Evolutionary conservation across 1,140 invertebrate genomes (phyloP), one percentile per base, ranked within the genome.

Genomic region (Diachasmimorpha longicaudata): DNA sequence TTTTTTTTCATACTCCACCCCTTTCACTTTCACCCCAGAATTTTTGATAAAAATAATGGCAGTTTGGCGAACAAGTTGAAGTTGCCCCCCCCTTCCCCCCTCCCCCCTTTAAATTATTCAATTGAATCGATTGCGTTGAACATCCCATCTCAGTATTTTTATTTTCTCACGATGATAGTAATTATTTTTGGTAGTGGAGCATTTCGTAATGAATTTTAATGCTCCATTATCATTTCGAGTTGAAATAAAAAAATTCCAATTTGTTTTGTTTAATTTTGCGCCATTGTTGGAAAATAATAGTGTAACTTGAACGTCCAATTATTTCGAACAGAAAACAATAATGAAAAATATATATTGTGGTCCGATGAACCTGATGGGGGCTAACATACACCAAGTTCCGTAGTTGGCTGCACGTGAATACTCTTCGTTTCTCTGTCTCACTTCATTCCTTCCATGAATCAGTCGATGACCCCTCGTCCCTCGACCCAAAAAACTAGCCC

Each of bases 311-410:
- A 25, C n/a, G 19, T 8, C 9, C 48, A 55, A 55, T 55, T 55
- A 21, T 16, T 16, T 9, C 39, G 39, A 52, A 6, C 48, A 14
- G 42, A 48, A 71, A 71, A 37, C 21, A 63, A 72, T 14, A 63
- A 72, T 72, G 55, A 23, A 55, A 63, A 42, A 36, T 16, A 4
- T 16, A 55, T 55, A 55, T 14, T 55, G 48, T 19, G 83, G 86
- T 88, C 85, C 85, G 83, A 87, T 86, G 86, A 88, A 87, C 86
- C 85, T 88, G 82, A 80, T 63, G 58, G 84, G 79, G 85, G 85
- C 69, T 75, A 11, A 74, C 75, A 69, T 75, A 74, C 78, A 66
- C 55, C 25, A 77, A 79, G 77, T 84, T 73, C 82, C 82, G 82
- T 85, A 85, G 85, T 85, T 83, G 84, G 85, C 42, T 79, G 80